Conservation (phyloP, 2,797 vertebrate species). For the Sebastiscus albofasciatus region DNA sequence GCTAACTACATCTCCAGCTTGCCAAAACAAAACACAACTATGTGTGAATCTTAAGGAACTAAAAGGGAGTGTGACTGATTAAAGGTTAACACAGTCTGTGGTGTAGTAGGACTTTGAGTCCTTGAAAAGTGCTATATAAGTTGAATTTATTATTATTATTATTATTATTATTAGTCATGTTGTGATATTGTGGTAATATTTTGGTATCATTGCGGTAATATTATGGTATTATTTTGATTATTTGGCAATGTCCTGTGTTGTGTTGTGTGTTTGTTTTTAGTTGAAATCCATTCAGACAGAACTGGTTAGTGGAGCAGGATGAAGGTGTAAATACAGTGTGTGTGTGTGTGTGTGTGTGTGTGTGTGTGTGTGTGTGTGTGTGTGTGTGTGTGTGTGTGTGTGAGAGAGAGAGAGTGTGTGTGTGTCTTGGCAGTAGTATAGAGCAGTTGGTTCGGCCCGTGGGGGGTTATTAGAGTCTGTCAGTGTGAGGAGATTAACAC, state of each 20-base stretch:
- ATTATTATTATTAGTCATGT: not conserved
- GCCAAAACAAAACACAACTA: not conserved
- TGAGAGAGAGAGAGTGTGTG: not conserved
- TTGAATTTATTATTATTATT: too few relatives aligned
- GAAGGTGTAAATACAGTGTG: conserved; percentile 48
- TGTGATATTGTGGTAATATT: not conserved
- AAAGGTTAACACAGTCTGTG: not conserved
- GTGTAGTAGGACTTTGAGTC: not conserved
- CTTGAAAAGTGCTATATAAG: too few relatives aligned
- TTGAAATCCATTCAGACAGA: conserved; percentile 51
- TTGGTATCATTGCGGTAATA: not conserved
- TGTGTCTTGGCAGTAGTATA: conserved; percentile 66
- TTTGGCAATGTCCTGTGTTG: conserved; percentile 11
- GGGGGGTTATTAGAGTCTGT: conserved; percentile 79
- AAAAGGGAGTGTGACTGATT: not conserved
- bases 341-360: conserved; percentile 17
- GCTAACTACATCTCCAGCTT: not conserved
- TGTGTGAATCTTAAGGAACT: not conserved
- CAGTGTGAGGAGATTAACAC: conserved; percentile 78
- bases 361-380: conserved; percentile 37
- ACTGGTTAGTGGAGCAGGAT: conserved; percentile 48
- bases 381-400: conserved; percentile 27
- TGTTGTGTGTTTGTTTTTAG: conserved; percentile 29
- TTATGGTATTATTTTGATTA: not conserved
- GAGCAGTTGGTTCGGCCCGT: conserved; percentile 76